These are phyloP conservation scores for Drosophila incognita DNA, from an alignment of 2,888 invertebrate species.

Conservation along the genomic window DNA sequence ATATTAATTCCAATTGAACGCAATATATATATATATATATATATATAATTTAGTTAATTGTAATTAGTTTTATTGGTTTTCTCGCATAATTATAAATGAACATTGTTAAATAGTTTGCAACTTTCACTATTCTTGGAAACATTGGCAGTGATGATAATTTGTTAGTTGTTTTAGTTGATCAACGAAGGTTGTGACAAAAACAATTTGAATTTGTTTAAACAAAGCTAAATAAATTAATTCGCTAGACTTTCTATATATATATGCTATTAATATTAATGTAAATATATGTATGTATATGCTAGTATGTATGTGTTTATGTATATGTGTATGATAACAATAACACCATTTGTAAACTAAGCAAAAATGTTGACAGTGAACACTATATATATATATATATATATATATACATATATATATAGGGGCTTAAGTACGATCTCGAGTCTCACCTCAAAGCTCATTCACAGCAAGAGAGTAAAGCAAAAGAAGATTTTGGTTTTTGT, in stretches of 20 bases:
- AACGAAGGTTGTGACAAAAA: constrained; percentile 24
- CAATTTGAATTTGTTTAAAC: constrained; percentile 4
- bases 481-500: not conserved
- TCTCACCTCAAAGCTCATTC: constrained; percentile 46
- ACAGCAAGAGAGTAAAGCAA: constrained; percentile 30
- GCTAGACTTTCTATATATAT: constrained; percentile 34
- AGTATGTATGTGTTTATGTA: constrained; percentile 11
- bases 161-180: constrained; percentile 17
- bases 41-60: constrained; percentile 9
- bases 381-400: constrained; percentile 12
- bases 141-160: constrained; percentile 55
- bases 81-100: constrained; percentile 16
- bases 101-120: constrained; percentile 11
- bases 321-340: constrained; percentile 61
- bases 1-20: constrained; percentile 5
- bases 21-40: not conserved
- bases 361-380: constrained; percentile 10
- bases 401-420: not conserved
- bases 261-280: constrained; percentile 17
- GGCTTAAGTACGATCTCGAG: constrained; percentile 3
- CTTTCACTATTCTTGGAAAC: constrained; percentile 16
- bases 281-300: constrained; percentile 6
- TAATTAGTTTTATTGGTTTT: constrained; percentile 20
- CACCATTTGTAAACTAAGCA: constrained; percentile 28
- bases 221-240: constrained; percentile 23